Evolutionary conservation across 2,888 invertebrate genomes (phyloP), one percentile per base, ranked within the genome.

Genomic region (Mylabris sibirica): DNA sequence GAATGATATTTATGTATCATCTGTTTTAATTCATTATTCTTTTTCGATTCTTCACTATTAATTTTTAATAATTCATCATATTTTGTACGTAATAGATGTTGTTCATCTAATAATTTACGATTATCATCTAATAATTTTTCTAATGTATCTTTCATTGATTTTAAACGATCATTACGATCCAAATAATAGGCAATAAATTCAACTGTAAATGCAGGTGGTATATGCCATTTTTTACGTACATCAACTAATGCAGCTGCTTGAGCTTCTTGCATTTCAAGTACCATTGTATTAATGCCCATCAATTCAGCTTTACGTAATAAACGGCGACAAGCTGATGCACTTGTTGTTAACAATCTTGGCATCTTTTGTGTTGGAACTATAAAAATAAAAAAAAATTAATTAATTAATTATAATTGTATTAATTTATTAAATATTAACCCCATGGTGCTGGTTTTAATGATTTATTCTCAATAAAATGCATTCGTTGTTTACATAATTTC

Each of bases 101-200:
- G 96, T 74, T 93, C 93, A n/a, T 89, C 90, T 53, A 94, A 64
- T 3, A 96, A 84, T 60, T 89, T 89, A n/a, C 89, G 88, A 79
- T 95, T 95, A 72, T 92, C 90, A 62, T 90, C 90, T 0, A 93
- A 87, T 64, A 95, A 88, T 60, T 93, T 90, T 75, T 93, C 91
- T 6, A 96, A 86, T 35, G 93, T 92, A 26, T 90, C 87, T 76
- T 94, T 92, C 86, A 97, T 89, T 14, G 92, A 91, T 4, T 91
- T 89, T 67, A 96, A 90, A 14, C 97, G 88, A 4, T 91, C 89
- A 82, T 96, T 95, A 26, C 98, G 88, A 84, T 98, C 97, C 66
- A 97, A 86, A 82, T 95, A 98, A 84, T 98, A 98, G 0, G 94
- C 95, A 63, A 98, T 93, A 83, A 97, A 99, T 84, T 98, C 97